Evolutionary conservation across 2,797 vertebrate genomes (phyloP), one percentile per base, ranked within the genome.

Genomic region (Lemur catta): DNA sequence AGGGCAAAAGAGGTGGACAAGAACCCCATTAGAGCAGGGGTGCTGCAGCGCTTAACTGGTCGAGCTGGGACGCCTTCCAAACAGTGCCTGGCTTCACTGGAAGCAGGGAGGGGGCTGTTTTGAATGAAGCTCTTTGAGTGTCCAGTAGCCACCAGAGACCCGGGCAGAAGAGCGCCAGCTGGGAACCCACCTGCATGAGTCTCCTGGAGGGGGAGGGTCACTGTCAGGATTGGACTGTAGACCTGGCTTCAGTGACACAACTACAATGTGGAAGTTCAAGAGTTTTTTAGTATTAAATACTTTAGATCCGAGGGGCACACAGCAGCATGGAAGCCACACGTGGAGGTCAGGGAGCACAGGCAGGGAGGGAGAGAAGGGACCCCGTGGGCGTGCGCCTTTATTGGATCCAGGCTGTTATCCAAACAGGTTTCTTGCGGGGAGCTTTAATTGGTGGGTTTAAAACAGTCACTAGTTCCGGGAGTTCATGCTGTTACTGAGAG

Each of bases 361-460:
- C 76, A 55, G n/a, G 12, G 13, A 24, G 22, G 52, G 33, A 26
- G 50, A 79, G n/a, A 38, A 26, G 46, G n/a, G 50, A 55, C 50
- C 22, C 50, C 0, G 0, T 14, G 18, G 76, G n/a, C 50, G n/a
- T 35, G n/a, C 0, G 4, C n/a, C 4, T 0, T 15, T 38, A 6
- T 15, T 38, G 50, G 76, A 13, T 79, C n/a, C 50, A 28, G 50
- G 12, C 33, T n/a, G 4, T 79, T 55, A 55, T 28, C 50, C n/a
- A 55, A 38, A 55, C 50, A 55, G 12, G n/a, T 52, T 24, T 79
- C 76, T 18, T 79, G n/a, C 7, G 4, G 50, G 22, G 46, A n/a
- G 9, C 74, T 76, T 50, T 48, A 76, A 76, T n/a, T 76, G 74
- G n/a, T 79, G 4, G 12, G n/a, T 79, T 79, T 79, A 55, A 79